These are phyloP conservation scores for Campylomormyrus tamandua DNA, from an alignment of 2,113 vertebrate genomes.

Conservation along the genomic window DNA sequence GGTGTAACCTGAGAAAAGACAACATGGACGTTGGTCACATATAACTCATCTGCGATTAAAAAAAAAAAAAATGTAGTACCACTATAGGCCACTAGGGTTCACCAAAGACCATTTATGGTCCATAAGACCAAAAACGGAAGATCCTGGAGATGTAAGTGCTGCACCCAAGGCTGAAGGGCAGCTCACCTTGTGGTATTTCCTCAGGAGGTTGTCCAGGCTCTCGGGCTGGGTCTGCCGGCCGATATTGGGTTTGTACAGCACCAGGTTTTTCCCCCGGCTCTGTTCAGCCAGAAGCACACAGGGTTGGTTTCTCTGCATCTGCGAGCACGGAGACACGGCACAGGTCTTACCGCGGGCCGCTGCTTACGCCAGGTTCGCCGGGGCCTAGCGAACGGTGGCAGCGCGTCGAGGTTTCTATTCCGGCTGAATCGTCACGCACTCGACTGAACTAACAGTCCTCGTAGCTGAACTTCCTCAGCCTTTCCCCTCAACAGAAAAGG, in stretches of 20 bases:
- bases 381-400: neutral
- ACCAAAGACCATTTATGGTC: constrained; percentile 15
- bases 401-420: neutral
- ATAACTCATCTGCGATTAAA: neutral
- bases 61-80: neutral
- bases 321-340: neutral
- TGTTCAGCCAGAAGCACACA: constrained; percentile 87
- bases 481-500: neutral
- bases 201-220: constrained; percentile 74
- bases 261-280: constrained; percentile 71
- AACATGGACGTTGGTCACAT: neutral
- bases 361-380: neutral
- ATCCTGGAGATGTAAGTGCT: neutral
- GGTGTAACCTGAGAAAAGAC: constrained; percentile 62
- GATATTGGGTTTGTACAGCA: constrained; percentile 90
- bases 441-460: neutral
- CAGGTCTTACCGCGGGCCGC: too few species aligned
- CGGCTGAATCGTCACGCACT: neutral
- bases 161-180: neutral
- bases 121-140: neutral
- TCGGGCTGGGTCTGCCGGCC: constrained; percentile 82
- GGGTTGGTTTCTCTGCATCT: constrained; percentile 75
- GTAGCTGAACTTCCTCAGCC: neutral
- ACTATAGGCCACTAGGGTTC: constrained; percentile 40
- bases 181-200: constrained; percentile 74